Conservation (phyloP, 2,888 invertebrate species). For the Caenorhabditis uteleia region DNA sequence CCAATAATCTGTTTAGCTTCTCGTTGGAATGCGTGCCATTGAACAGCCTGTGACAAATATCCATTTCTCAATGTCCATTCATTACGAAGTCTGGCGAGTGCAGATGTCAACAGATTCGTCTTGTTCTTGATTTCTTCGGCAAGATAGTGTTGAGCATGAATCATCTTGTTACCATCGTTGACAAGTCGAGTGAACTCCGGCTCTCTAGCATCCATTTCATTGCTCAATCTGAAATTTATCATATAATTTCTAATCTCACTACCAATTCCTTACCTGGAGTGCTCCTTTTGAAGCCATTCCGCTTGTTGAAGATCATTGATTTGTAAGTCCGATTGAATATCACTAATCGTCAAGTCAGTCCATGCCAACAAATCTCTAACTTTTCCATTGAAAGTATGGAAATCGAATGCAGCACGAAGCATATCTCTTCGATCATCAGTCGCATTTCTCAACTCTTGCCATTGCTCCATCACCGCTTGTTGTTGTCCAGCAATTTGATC, state of each 20-base stretch:
- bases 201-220: conserved; percentile 88
- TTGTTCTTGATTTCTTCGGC: conserved; percentile 71
- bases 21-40: conserved; percentile 89
- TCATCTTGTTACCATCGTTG: conserved; percentile 82
- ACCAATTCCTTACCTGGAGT: conserved; percentile 69
- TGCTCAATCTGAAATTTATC: conserved; percentile 66
- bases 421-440: conserved; percentile 82
- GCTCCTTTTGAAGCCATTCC: conserved; percentile 78
- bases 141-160: conserved; percentile 84
- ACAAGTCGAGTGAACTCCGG: conserved; percentile 80
- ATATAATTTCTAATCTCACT: too few species aligned
- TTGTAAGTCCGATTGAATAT: conserved; percentile 82
- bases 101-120: conserved; percentile 76
- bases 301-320: conserved; percentile 75
- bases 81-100: conserved; percentile 80
- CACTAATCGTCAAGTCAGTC: conserved; percentile 81
- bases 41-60: conserved; percentile 81
- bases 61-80: conserved; percentile 89
- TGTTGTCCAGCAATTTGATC: conserved; percentile 87
- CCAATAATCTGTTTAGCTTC: conserved; percentile 92
- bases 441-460: conserved; percentile 83
- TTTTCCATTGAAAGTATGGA: conserved; percentile 78
- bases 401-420: conserved; percentile 84
- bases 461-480: conserved; percentile 83
- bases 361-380: conserved; percentile 87